Evolutionary conservation across 2,888 invertebrate species (phyloP).

Genomic region (Neoaliturus tenellus): DNA sequence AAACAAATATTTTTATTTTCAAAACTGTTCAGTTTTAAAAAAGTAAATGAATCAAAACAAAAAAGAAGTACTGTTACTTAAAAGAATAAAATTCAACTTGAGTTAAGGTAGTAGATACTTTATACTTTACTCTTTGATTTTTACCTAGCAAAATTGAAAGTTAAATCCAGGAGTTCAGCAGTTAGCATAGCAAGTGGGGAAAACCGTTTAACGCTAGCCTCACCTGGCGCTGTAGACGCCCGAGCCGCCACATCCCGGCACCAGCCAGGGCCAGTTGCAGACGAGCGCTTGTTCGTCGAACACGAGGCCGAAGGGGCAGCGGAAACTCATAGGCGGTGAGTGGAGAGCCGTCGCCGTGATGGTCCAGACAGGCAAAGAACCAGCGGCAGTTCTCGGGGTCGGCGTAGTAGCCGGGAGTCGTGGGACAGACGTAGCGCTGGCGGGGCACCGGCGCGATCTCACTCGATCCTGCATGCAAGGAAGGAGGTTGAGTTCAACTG

Average conservation of each 20-base stretch:
- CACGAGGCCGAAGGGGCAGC: constrained; percentile 86
- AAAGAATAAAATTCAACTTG: too few species aligned
- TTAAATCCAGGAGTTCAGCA: too few species aligned
- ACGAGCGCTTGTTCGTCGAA: constrained; percentile 82
- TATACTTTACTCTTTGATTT: too few species aligned
- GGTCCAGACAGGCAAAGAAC: constrained; percentile 89
- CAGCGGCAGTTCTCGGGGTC: constrained; percentile 89
- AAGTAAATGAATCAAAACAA: too few species aligned
- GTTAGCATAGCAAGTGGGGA: too few species aligned
- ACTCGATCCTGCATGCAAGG: constrained; percentile 71
- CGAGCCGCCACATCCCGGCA: constrained; percentile 78
- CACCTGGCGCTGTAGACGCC: constrained; percentile 70
- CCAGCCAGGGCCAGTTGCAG: constrained; percentile 90
- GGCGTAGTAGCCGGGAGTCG: constrained; percentile 81
- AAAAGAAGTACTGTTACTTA: too few species aligned
- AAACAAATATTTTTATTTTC: too few species aligned
- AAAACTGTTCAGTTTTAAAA: too few species aligned
- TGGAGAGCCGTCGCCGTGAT: constrained; percentile 73
- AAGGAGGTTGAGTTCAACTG: too few species aligned
- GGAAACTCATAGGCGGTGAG: constrained; percentile 86
- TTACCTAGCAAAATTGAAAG: too few species aligned
- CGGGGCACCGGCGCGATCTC: constrained; percentile 86
- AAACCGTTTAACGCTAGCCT: too few species aligned
- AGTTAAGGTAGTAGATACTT: too few species aligned
- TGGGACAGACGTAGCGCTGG: constrained; percentile 81